Conservation (phyloP, 2,888 invertebrate species). For the Apotomis turbidana region DNA sequence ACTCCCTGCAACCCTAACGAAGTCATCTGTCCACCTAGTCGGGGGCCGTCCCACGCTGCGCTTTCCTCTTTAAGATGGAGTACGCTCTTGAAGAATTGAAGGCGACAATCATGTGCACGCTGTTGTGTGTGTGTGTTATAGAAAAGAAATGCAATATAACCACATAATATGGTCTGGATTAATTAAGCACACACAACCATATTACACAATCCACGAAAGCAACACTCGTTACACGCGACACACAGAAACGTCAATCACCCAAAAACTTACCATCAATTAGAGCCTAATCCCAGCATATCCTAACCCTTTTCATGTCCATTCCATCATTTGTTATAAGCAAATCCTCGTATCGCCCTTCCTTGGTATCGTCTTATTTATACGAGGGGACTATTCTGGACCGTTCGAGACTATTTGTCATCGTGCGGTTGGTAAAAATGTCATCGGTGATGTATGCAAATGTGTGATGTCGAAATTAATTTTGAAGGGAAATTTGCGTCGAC, state of each 20-base stretch:
- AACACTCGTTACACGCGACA: conserved; percentile 3
- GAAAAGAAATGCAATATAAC: too few relatives aligned
- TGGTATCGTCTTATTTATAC: conserved; percentile 81
- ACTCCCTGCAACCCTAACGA: too few relatives aligned
- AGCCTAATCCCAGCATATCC: conserved; percentile 40
- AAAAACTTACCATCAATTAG: conserved; percentile 58
- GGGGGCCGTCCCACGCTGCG: too few relatives aligned
- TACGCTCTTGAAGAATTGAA: too few relatives aligned
- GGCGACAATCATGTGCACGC: too few relatives aligned
- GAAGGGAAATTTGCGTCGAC: too few relatives aligned
- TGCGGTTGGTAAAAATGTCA: conserved; percentile 42
- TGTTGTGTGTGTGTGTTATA: too few relatives aligned
- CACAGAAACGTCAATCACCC: conserved; percentile 38
- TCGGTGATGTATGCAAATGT: conserved; percentile 28
- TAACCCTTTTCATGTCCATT: conserved; percentile 79
- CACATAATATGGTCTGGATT: too few relatives aligned
- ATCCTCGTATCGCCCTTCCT: conserved; percentile 68
- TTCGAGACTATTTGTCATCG: conserved; percentile 80
- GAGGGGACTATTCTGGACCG: conserved; percentile 75
- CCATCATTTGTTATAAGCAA: conserved; percentile 78
- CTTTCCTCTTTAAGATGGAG: too few relatives aligned
- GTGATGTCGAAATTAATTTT: background rate
- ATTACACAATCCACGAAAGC: background rate
- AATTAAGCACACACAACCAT: background rate
- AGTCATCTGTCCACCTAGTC: too few relatives aligned